phyloP scores from a whole-genome alignment of 2,113 vertebrate genomes.

The Salminus brasiliensis region DNA sequence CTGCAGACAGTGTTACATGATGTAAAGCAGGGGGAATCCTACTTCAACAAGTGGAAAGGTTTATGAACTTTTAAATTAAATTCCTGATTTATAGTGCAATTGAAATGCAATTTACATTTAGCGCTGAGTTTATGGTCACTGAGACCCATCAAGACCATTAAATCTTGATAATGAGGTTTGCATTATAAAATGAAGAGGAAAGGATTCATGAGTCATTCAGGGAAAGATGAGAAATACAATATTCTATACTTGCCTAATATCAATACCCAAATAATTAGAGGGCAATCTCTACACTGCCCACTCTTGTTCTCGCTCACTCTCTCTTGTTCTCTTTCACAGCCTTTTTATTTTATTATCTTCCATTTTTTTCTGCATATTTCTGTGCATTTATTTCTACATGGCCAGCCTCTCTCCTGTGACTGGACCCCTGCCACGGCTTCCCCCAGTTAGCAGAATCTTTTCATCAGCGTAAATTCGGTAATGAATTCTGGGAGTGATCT shows the following conservation, averaged over 20 bases:
- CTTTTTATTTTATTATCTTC: too few species aligned
- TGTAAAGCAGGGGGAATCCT: conserved; percentile 28
- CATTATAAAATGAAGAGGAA: conserved; percentile 54
- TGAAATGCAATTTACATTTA: conserved; percentile 55
- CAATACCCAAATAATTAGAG: conserved; percentile 28
- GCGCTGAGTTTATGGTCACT: conserved; percentile 53
- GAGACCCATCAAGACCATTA: conserved; percentile 47
- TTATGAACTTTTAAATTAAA: conserved; percentile 51
- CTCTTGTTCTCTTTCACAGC: neutral
- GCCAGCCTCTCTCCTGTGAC: conserved; percentile 15
- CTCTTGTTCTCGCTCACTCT: neutral
- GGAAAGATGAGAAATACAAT: conserved; percentile 34
- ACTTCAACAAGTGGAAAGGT: conserved; percentile 55
- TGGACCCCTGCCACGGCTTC: conserved; percentile 45
- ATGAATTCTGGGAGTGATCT: conserved; percentile 59
- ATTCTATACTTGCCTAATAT: neutral
- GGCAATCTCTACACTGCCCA: neutral
- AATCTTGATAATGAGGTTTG: conserved; percentile 58
- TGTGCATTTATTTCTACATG: conserved; percentile 3
- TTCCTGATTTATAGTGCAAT: conserved; percentile 53
- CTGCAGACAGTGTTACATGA: neutral
- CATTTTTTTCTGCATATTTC: neutral
- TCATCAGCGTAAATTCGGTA: conserved; percentile 61
- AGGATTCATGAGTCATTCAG: conserved; percentile 23
- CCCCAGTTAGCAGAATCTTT: conserved; percentile 50